Evolutionary conservation across 2,113 vertebrate genomes (phyloP).

Genomic region (Indicator maculatus): DNA sequence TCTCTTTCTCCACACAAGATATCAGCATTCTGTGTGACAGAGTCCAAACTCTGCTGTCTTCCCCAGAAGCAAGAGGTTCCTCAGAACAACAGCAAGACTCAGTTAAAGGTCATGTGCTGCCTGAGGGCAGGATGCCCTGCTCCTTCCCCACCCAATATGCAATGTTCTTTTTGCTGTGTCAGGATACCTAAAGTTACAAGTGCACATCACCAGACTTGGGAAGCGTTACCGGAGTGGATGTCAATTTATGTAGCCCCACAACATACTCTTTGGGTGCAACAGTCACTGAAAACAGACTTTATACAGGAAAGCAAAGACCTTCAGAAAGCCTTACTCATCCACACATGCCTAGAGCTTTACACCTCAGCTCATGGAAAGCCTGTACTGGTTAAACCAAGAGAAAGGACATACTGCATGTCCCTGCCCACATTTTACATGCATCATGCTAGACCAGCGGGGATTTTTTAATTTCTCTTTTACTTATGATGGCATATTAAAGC

Average conservation of each 20-base stretch:
- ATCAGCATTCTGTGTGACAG: not conserved
- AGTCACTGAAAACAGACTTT: not conserved
- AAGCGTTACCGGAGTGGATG: not conserved
- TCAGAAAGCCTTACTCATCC: not conserved
- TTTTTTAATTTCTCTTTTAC: not conserved
- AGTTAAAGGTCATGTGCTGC: not conserved
- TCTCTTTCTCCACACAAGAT: not conserved
- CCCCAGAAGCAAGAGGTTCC: not conserved
- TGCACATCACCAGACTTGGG: not conserved
- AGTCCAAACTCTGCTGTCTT: not conserved
- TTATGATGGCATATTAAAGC: conserved; percentile 76
- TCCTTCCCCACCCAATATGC: not conserved
- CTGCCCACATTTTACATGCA: not conserved
- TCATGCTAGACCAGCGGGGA: not conserved
- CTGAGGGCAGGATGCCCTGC: not conserved
- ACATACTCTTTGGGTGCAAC: not conserved
- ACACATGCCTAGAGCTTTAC: not conserved
- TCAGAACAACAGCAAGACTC: not conserved
- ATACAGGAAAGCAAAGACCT: not conserved
- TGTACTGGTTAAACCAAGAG: not conserved
- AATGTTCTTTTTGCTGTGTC: not conserved
- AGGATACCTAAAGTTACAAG: not conserved
- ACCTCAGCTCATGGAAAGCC: not conserved
- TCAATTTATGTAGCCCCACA: not conserved
- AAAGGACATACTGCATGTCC: not conserved